phyloP scores from a whole-genome alignment of 2,888 invertebrate genomes.

The Sylvicola cinctus region DNA sequence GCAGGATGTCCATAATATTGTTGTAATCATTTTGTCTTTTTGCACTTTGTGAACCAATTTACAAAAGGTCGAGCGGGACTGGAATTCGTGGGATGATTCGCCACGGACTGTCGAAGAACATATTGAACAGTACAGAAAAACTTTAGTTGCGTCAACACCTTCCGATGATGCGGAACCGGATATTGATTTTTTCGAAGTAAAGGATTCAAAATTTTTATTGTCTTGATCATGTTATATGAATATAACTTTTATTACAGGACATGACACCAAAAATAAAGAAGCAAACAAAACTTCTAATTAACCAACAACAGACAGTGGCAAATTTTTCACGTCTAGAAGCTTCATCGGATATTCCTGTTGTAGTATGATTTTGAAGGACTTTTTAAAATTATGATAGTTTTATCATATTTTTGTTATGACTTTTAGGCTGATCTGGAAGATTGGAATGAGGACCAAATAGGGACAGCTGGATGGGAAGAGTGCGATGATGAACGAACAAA shows the following conservation, averaged over 20 bases:
- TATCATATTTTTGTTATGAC: conserved; percentile 4
- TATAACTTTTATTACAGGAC: conserved; percentile 23
- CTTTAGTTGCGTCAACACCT: conserved; percentile 25
- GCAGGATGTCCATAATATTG: too few relatives aligned
- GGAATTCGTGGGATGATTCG: conserved; percentile 41
- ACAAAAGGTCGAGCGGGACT: conserved; percentile 21
- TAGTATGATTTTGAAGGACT: conserved; percentile 17
- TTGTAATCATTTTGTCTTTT: too few relatives aligned
- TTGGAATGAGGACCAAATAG: conserved; percentile 28
- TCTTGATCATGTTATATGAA: conserved; percentile 1
- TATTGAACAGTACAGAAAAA: conserved; percentile 38
- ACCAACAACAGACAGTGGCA: conserved; percentile 11
- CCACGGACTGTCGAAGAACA: conserved; percentile 35
- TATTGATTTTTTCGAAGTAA: conserved; percentile 34
- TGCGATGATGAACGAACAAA: conserved; percentile 21
- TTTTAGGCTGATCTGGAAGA: conserved; percentile 29
- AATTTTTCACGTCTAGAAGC: conserved; percentile 28
- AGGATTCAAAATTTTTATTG: conserved; percentile 2
- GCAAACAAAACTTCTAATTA: conserved; percentile 32
- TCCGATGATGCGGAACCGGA: conserved; percentile 26
- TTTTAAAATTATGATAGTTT: not conserved
- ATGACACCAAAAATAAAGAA: conserved; percentile 39
- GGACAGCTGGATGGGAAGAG: conserved; percentile 29
- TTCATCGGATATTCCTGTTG: conserved; percentile 24
- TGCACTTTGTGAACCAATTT: conserved; percentile 8